Conservation (phyloP, 2,797 vertebrate species). For the Helicolenus hilgendorfi region DNA sequence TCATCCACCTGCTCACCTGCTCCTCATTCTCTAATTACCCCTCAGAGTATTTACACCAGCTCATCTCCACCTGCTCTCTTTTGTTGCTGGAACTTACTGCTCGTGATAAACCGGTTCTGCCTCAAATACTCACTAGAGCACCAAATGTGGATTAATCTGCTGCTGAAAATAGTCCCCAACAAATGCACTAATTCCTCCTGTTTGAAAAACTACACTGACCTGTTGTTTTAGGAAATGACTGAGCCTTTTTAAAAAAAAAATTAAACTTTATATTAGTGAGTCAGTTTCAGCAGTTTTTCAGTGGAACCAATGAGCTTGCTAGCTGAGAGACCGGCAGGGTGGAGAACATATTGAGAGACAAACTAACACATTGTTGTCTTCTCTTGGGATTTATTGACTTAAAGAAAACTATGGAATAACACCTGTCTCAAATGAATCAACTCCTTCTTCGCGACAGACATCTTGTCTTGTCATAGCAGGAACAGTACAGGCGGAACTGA, state of each 20-base stretch:
- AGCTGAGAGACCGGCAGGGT: not conserved
- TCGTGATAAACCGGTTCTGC: no score
- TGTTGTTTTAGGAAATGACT: not conserved
- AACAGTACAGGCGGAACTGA: not conserved
- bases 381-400: not conserved
- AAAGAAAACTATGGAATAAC: not conserved
- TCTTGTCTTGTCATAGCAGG: not conserved
- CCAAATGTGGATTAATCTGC: not conserved
- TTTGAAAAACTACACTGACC: not conserved
- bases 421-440: not conserved
- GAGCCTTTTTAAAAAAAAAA: not conserved
- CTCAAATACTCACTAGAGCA: not conserved
- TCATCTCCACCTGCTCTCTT: not conserved
- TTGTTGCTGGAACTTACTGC: no score
- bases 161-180: not conserved
- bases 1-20: not conserved
- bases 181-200: not conserved
- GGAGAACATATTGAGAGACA: not conserved
- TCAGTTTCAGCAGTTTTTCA: not conserved
- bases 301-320: fast-evolving
- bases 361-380: not conserved
- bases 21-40: not conserved
- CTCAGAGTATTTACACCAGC: not conserved
- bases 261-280: not conserved
- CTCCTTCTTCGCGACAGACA: not conserved